Percentiles rank a stretch among this genome's conserved stretches.
phyloP scores from a whole-genome alignment of 2,888 invertebrate genomes.

The Sussaba pulchella region DNA sequence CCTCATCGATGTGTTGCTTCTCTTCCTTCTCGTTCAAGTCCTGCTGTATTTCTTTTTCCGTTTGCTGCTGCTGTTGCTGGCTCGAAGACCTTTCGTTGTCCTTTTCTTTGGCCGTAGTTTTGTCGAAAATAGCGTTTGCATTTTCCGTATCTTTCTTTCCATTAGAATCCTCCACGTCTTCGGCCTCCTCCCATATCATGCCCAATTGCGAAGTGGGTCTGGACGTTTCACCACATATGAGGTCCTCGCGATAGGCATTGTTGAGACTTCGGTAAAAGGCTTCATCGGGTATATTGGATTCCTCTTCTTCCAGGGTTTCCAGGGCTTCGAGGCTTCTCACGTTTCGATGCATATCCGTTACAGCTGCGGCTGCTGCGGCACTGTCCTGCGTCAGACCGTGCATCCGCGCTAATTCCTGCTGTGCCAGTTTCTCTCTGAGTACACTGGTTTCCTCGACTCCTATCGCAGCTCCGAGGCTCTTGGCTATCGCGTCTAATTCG shows the following conservation, averaged over 20 bases:
- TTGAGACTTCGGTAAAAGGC: slow-evolving; percentile 95
- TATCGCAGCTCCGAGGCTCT: slow-evolving; percentile 80
- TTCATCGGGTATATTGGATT: slow-evolving; percentile 90
- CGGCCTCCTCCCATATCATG: slow-evolving; percentile 95
- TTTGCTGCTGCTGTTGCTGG: slow-evolving; percentile 68
- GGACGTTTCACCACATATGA: slow-evolving; percentile 87
- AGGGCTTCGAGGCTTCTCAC: slow-evolving; percentile 79
- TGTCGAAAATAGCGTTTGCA: slow-evolving; percentile 64
- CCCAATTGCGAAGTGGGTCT: slow-evolving; percentile 91
- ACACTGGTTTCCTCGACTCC: slow-evolving; percentile 80
- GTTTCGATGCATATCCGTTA: slow-evolving; percentile 80
- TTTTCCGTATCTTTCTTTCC: slow-evolving; percentile 81
- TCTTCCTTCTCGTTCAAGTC: slow-evolving; percentile 62
- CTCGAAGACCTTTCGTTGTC: slow-evolving; percentile 69
- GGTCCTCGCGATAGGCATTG: slow-evolving; percentile 93
- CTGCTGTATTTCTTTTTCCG: slow-evolving; percentile 71
- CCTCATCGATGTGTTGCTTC: slow-evolving; percentile 80
- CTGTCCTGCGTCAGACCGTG: slow-evolving; percentile 78
- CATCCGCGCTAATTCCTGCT: slow-evolving; percentile 80
- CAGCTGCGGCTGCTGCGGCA: slow-evolving; percentile 74
- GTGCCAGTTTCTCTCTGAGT: slow-evolving; percentile 79
- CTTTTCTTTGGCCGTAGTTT: slow-evolving; percentile 72
- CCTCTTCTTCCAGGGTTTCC: slow-evolving; percentile 83
- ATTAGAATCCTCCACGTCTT: slow-evolving; percentile 88
- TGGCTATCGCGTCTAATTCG: slow-evolving; percentile 81